Evolutionary conservation across 2,888 invertebrate genomes (phyloP).

Genomic region (Ophioninae sp.): DNA sequence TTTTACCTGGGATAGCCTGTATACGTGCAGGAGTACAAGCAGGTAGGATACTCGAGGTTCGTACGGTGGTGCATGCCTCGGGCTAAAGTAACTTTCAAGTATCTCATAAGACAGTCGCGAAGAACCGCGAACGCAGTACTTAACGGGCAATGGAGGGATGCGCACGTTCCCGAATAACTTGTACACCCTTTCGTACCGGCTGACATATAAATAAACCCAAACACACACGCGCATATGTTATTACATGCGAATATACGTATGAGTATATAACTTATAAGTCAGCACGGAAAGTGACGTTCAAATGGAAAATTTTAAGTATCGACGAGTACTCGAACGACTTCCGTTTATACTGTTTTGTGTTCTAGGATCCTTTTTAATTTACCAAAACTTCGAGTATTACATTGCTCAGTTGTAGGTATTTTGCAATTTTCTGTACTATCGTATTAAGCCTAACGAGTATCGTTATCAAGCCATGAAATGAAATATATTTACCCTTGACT

Average conservation of each 20-base stretch:
- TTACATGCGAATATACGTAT: not conserved
- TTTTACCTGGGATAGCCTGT: too few relatives aligned
- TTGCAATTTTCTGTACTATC: not conserved
- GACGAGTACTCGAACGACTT: too few relatives aligned
- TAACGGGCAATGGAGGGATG: conserved; percentile 55
- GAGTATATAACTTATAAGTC: not conserved
- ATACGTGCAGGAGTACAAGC: not conserved
- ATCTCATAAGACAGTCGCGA: conserved; percentile 60
- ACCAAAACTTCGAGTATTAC: not conserved
- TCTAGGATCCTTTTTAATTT: too few relatives aligned
- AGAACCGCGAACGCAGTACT: conserved; percentile 59
- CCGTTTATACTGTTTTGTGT: too few relatives aligned
- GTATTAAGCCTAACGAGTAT: not conserved
- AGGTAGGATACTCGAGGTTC: conserved; percentile 3
- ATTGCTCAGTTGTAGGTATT: not conserved
- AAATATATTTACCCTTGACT: not conserved
- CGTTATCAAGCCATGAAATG: not conserved
- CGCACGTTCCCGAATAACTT: conserved; percentile 61
- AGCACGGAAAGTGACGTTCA: not conserved
- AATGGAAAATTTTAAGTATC: not conserved
- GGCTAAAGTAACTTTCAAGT: conserved; percentile 56
- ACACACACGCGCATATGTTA: not conserved
- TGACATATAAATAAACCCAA: conserved; percentile 31
- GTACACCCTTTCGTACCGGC: conserved; percentile 57
- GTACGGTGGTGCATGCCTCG: conserved; percentile 37